phyloP scores from a whole-genome alignment of 1,140 invertebrate genomes.

The Trichonephila inaurata region DNA sequence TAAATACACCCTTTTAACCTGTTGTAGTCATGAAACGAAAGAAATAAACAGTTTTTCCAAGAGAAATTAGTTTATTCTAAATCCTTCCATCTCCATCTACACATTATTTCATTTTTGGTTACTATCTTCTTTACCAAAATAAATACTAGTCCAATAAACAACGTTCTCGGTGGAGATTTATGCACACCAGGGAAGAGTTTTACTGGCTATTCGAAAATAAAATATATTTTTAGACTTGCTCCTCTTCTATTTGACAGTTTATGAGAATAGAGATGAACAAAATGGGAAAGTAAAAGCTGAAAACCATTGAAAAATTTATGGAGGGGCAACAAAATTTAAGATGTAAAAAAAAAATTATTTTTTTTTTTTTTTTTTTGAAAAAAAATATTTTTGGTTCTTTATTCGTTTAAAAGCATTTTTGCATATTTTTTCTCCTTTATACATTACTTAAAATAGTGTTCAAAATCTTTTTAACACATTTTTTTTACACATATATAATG shows the following conservation, averaged over 20 bases:
- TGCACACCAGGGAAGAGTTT: neutral
- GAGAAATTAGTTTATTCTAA: constrained; percentile 1
- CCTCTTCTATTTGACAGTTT: neutral
- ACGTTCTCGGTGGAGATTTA: constrained; percentile 22
- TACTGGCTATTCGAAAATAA: neutral
- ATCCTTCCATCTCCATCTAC: neutral
- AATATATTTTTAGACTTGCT: constrained; percentile 46
- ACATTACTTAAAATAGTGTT: neutral
- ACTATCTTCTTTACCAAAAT: constrained; percentile 31
- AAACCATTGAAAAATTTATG: neutral
- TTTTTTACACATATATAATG: too few relatives aligned
- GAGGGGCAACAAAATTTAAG: neutral
- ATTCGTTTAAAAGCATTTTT: neutral
- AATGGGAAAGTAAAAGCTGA: neutral
- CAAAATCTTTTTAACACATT: too few relatives aligned
- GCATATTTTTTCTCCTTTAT: neutral
- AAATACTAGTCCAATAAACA: constrained; percentile 42
- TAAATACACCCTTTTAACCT: too few relatives aligned
- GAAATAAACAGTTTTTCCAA: neutral
- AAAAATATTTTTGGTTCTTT: neutral
- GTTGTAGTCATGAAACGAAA: neutral
- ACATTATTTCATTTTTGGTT: neutral
- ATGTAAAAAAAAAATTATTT: neutral
- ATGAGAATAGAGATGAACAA: neutral
- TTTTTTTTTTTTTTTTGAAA: neutral